These are phyloP conservation scores for Corynorhinus townsendii DNA, from an alignment of 2,113 vertebrate genomes.

Conservation along the genomic window DNA sequence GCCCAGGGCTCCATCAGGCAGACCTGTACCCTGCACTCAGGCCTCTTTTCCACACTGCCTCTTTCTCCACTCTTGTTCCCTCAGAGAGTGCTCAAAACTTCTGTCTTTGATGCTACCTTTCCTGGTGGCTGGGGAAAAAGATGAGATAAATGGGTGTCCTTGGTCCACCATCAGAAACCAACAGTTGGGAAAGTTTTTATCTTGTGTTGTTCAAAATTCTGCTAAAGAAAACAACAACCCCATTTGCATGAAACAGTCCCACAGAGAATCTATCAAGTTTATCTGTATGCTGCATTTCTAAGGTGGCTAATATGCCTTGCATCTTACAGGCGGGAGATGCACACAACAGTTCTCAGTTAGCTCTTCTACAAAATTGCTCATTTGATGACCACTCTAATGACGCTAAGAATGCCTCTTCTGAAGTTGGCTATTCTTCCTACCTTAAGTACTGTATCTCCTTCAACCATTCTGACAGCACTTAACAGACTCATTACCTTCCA, in stretches of 20 bases:
- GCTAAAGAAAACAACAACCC: neutral
- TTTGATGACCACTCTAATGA: conserved; percentile 56
- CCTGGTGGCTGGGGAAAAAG: neutral
- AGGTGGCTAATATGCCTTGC: neutral
- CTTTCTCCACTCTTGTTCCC: neutral
- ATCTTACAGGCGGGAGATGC: conserved; percentile 54
- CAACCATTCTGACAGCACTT: neutral
- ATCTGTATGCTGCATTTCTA: neutral
- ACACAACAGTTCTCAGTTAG: conserved; percentile 30
- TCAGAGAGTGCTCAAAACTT: neutral
- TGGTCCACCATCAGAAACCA: neutral
- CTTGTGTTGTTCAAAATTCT: neutral
- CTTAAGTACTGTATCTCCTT: conserved; percentile 5
- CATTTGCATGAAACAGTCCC: neutral
- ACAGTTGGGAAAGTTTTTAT: neutral
- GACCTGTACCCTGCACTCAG: rapidly evolving
- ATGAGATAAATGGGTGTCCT: rapidly evolving
- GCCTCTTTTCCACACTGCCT: neutral
- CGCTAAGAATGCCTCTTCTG: conserved; percentile 51
- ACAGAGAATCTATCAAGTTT: neutral
- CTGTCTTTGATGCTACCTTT: neutral
- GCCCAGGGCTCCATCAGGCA: neutral
- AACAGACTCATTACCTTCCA: conserved; percentile 58
- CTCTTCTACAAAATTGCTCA: conserved; percentile 53
- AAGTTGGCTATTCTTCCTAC: conserved; percentile 13